Evolutionary conservation across 2,797 vertebrate genomes (phyloP).

Genomic region (Oceanodroma leucorhoa): DNA sequence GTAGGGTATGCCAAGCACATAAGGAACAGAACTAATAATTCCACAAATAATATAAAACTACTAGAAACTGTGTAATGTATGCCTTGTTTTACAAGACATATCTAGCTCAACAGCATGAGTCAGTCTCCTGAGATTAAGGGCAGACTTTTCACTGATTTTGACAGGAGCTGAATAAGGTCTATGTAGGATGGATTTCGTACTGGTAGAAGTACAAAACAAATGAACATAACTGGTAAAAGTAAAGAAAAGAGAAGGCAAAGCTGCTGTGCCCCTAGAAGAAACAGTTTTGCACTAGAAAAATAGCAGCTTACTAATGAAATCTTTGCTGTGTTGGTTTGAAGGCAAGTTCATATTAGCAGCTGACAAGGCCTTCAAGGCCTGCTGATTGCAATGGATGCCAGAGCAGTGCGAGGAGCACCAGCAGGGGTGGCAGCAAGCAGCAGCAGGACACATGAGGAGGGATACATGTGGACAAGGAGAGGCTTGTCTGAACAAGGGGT

Average conservation of each 20-base stretch:
- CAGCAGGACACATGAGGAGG: too few species aligned
- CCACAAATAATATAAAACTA: background rate
- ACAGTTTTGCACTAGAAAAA: background rate
- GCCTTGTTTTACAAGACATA: background rate
- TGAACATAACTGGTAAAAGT: background rate
- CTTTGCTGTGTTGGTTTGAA: background rate
- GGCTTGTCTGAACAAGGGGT: too few species aligned
- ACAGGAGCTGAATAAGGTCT: background rate
- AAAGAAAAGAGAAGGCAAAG: background rate
- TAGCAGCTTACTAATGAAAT: background rate
- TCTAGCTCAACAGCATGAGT: background rate
- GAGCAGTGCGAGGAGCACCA: too few species aligned
- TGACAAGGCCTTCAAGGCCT: background rate
- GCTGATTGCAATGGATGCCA: too few species aligned
- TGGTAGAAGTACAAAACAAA: background rate
- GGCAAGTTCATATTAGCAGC: background rate
- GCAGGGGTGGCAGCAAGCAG: too few species aligned
- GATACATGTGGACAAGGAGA: too few species aligned
- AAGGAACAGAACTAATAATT: background rate
- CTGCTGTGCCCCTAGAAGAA: background rate
- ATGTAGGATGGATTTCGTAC: background rate
- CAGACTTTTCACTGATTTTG: background rate
- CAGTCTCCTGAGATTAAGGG: background rate
- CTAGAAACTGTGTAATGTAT: background rate
- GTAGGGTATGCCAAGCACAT: fast-evolving